Evolutionary conservation across 2,888 invertebrate species (phyloP).

Genomic region (Cenopis cana): DNA sequence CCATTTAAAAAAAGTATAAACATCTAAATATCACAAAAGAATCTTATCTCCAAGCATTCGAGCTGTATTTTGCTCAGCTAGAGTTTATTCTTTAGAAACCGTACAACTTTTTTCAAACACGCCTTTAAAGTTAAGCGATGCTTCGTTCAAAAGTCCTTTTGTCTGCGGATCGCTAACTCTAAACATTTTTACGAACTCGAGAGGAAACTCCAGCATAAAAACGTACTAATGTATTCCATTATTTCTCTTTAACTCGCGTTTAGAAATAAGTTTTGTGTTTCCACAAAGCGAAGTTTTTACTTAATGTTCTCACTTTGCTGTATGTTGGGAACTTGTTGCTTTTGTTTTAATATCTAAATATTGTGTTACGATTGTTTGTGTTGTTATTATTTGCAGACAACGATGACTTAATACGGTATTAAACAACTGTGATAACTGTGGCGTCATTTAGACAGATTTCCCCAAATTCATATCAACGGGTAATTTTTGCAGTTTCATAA

Average conservation of each 20-base stretch:
- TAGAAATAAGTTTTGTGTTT: neutral
- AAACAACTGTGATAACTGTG: neutral
- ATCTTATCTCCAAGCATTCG: neutral
- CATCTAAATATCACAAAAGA: neutral
- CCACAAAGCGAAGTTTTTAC: constrained; percentile 1
- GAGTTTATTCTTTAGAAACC: neutral
- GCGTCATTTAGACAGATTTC: too few species aligned
- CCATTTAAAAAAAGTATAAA: neutral
- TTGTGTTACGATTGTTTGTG: too few species aligned
- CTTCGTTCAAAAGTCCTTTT: neutral
- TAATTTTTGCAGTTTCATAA: too few species aligned
- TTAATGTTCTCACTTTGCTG: neutral
- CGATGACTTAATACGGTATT: too few species aligned
- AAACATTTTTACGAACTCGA: constrained; percentile 19
- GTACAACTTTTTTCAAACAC: constrained; percentile 10
- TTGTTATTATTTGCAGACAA: neutral
- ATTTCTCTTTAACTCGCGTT: neutral
- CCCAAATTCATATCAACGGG: too few species aligned
- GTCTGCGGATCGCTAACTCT: constrained; percentile 14
- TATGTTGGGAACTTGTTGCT: neutral
- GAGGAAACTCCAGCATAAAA: constrained; percentile 7
- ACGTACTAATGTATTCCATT: constrained; percentile 19
- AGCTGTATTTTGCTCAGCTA: neutral
- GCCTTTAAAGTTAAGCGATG: constrained; percentile 10
- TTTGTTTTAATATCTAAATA: neutral